Percentiles rank a stretch among this genome's conserved stretches.
These are phyloP conservation scores for Oceanodroma leucorhoa DNA, from an alignment of 2,797 vertebrate species.

Conservation along the genomic window DNA sequence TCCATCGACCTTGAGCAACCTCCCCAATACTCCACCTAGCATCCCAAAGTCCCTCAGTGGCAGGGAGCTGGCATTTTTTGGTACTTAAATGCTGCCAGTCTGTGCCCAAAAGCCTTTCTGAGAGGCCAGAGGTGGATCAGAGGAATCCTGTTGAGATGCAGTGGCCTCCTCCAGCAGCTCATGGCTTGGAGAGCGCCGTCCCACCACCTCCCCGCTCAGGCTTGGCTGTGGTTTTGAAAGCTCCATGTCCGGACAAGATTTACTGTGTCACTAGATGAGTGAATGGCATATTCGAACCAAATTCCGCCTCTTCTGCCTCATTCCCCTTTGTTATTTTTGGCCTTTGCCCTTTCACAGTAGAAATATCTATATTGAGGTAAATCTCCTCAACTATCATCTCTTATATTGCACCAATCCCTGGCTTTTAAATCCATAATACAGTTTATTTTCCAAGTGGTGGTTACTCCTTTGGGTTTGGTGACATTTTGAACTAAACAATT, in stretches of 20 bases:
- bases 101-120: not conserved
- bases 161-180: not conserved
- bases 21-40: not conserved
- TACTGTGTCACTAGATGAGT: not conserved
- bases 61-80: not conserved
- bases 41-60: not conserved
- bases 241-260: not conserved
- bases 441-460: not conserved
- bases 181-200: fast-evolving
- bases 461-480: not conserved
- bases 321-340: not conserved
- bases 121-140: not conserved
- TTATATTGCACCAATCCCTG: not conserved
- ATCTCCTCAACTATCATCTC: not conserved
- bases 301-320: not conserved
- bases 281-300: not conserved
- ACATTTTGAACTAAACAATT: not conserved
- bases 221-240: not conserved
- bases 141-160: not conserved
- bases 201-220: not conserved
- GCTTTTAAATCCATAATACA: not conserved
- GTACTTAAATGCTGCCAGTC: not conserved
- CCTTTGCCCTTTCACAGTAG: not conserved
- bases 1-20: not conserved
- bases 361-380: not conserved